Evolutionary conservation across 2,113 vertebrate genomes (phyloP).

Genomic region (Larimichthys polyactis): DNA sequence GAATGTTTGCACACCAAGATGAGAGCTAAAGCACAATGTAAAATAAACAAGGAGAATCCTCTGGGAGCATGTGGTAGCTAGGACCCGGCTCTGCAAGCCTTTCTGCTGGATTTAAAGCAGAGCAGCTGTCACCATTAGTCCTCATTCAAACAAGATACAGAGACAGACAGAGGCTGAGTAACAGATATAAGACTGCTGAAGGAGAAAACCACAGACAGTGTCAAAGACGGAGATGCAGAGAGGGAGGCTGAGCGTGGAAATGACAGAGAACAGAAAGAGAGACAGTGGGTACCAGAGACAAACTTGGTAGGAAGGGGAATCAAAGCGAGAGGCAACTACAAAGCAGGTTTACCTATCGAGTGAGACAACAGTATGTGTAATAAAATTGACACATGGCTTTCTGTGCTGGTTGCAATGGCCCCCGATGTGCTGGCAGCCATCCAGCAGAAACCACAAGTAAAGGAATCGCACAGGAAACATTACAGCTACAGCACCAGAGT

Average conservation of each 20-base stretch:
- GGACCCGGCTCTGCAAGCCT: background rate
- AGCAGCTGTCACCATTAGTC: slow-evolving; percentile 42
- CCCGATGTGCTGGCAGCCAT: slow-evolving; percentile 18
- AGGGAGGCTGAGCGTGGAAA: slow-evolving; percentile 16
- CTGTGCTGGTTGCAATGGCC: background rate
- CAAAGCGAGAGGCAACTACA: slow-evolving; percentile 12
- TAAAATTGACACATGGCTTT: slow-evolving; percentile 45
- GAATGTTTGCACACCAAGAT: slow-evolving; percentile 53
- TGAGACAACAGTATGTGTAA: slow-evolving; percentile 2
- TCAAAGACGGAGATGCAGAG: slow-evolving; percentile 12
- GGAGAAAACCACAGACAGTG: background rate
- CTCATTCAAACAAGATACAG: slow-evolving; percentile 19
- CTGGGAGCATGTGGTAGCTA: slow-evolving; percentile 2
- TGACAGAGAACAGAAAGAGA: slow-evolving; percentile 21
- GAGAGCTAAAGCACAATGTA: slow-evolving; percentile 47
- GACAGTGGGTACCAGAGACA: background rate
- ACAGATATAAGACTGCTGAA: slow-evolving; percentile 7
- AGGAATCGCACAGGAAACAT: slow-evolving; percentile 11
- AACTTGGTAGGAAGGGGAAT: slow-evolving; percentile 12
- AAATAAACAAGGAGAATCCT: slow-evolving; percentile 52
- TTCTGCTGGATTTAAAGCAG: slow-evolving; percentile 27
- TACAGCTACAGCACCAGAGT: slow-evolving; percentile 6
- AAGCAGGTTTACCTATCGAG: slow-evolving; percentile 18
- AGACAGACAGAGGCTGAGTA: slow-evolving; percentile 17
- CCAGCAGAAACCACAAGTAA: slow-evolving; percentile 29